phyloP scores from a whole-genome alignment of 2,888 invertebrate species.

The Agonopterix subpropinquella region DNA sequence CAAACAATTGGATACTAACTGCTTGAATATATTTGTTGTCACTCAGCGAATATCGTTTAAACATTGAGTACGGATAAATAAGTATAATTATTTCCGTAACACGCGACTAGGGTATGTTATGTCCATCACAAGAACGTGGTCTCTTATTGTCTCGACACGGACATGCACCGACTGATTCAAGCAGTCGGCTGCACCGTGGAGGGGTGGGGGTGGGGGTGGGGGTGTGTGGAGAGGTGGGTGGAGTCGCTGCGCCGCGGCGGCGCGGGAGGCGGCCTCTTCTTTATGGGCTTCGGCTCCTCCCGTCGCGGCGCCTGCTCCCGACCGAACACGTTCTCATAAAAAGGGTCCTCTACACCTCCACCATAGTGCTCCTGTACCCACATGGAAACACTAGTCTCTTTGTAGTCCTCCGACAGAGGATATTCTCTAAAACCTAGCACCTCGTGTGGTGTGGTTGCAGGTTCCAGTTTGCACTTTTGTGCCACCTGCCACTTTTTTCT shows the following conservation, averaged over 20 bases:
- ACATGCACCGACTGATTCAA: conserved; percentile 22
- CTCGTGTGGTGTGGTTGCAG: conserved; percentile 92
- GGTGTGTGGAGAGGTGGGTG: conserved; percentile 41
- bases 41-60: background rate
- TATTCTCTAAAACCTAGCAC: conserved; percentile 93
- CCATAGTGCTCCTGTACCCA: conserved; percentile 95
- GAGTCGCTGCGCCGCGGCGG: conserved; percentile 92
- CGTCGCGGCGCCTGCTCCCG: conserved; percentile 40
- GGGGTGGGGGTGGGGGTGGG: conserved; percentile 29
- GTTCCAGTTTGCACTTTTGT: conserved; percentile 92
- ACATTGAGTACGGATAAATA: no score
- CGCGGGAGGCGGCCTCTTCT: conserved; percentile 89
- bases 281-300: conserved; percentile 60
- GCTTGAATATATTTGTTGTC: background rate
- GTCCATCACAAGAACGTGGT: no score
- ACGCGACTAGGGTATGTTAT: background rate
- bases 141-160: no score
- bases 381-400: conserved; percentile 89
- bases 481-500: conserved; percentile 95
- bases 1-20: background rate
- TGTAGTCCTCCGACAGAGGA: conserved; percentile 81
- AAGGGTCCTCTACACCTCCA: conserved; percentile 68
- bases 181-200: conserved; percentile 44
- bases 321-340: conserved; percentile 84
- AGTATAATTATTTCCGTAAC: background rate